Base-by-base conservation (phyloP, 1,140 invertebrate genomes). In the Drosophila lini region DNA sequence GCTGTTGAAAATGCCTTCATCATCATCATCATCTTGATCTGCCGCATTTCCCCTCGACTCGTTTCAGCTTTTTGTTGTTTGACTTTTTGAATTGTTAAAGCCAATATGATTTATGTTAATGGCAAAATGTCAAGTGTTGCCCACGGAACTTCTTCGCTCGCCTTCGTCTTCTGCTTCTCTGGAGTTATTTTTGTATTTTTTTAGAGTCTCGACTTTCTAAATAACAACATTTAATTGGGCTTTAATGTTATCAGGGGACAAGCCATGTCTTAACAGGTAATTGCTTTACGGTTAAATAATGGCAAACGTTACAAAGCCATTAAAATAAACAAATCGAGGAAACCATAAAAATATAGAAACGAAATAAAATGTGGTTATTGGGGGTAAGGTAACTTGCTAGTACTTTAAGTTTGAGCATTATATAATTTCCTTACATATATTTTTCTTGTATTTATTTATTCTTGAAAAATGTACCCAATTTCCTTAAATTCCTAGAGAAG, bases 31-130 rank as follows among this genome's bases (percentile, higher is more conserved):
- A 83, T 83, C 44, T 45, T 53, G 73, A 67, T 74, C 53, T 58
- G 53, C 55, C 53, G 31, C 40, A 47, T 75, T 13, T 47, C 15
- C 42, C 19, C 32, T 42, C 38, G n/a, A 41, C 34, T 42, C 34
- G 5, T 34, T 32, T 32, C 44, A 9, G 65, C 48, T 65, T 78
- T 45, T 70, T 64, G 45, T 80, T 70, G 53, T 75, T 85, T 86
- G 64, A 52, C 62, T 82, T 83, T 82, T 84, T 60, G 70, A 82
- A 76, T 80, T 77, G 63, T 65, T 70, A 63, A 34, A 64, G 63
- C 74, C 83, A 88, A 79, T 88, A 79, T 85, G 82, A 85, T 85
- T 85, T 88, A 85, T 88, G 82, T 76, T 79, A 85, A 85, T 85
- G 79, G 61, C 62, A 50, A 85, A 85, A 85, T 85, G 82, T 85